Base-by-base conservation (phyloP, 2,888 invertebrate species). In the Aphidoletes aphidimyza region DNA sequence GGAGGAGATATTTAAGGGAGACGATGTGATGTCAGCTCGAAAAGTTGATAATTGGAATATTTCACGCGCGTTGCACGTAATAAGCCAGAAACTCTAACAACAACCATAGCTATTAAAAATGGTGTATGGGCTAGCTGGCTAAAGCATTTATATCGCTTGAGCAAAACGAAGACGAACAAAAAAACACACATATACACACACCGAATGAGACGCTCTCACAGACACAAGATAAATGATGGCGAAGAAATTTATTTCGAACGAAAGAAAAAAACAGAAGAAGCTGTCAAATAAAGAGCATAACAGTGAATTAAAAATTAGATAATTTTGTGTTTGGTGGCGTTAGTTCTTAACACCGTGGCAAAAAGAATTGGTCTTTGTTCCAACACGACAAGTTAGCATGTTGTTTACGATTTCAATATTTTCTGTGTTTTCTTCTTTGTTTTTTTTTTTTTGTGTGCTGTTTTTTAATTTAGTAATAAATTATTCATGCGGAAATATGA, bases 391-490 rank as follows among this genome's bases (percentile, higher is more conserved):
- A 47, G 8, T 47, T n/a, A n/a, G n/a, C n/a, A n/a, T n/a, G n/a
- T n/a, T 47, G 17, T 47, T 47, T 47, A 47, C 9, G 8, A 47
- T 47, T n/a, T 17, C 47, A 47, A 47, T 19, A 47, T 9, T 19
- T 47, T 19, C 47, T 9, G 17, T 47, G 17, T 19, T 2, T 47
- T 47, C 22, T 2, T 54, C 47, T 14, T 47, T 47, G 6, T 47
- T 17, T 19, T 17, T 47, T 47, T 47, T 19, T 2, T 11, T 47
- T 47, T 17, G 6, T 47, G 2, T 47, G 11, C 17, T 14, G 11
- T 47, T 47, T 47, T 47, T 47, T 47, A n/a, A 54, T 54, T 54
- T 54, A 54, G 54, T 26, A 54, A 54, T 54, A n/a, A 54, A 26
- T 54, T 54, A 54, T 54, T 54, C 54, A 54, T 54, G 54, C 26